Evolutionary conservation across 1,140 invertebrate species (phyloP).

Genomic region (Tetraneura akinire): DNA sequence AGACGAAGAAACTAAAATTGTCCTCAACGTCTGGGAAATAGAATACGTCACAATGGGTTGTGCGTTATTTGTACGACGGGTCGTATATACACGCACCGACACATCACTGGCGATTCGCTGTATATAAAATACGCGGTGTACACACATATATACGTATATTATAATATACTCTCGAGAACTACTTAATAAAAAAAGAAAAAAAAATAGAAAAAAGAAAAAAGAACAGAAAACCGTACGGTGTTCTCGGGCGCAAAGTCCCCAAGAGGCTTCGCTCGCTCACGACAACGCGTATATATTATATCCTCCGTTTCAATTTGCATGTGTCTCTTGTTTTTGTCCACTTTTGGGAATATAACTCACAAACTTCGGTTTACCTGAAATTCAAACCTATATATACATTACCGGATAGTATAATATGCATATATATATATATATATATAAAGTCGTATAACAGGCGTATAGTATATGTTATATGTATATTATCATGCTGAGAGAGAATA

Average conservation of each 20-base stretch:
- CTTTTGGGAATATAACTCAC: conserved; percentile 51
- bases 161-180: conserved; percentile 26
- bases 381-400: conserved; percentile 13
- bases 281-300: neutral
- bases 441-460: too few species aligned
- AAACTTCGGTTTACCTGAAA: conserved; percentile 51
- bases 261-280: conserved; percentile 20
- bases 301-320: conserved; percentile 50
- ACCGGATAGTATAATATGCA: neutral
- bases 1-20: neutral
- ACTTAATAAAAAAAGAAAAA: conserved; percentile 26
- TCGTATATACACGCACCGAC: neutral
- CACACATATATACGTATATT: neutral
- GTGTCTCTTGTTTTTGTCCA: conserved; percentile 51
- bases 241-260: conserved; percentile 22
- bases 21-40: neutral
- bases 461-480: neutral
- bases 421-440: neutral
- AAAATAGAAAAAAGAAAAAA: conserved; percentile 13
- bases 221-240: conserved; percentile 18
- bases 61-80: conserved; percentile 8
- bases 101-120: too few species aligned
- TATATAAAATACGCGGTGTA: too few species aligned
- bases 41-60: conserved; percentile 39
- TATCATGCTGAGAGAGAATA: neutral